phyloP scores from a whole-genome alignment of 1,140 invertebrate genomes.

The Phenacoccus solenopsis region DNA sequence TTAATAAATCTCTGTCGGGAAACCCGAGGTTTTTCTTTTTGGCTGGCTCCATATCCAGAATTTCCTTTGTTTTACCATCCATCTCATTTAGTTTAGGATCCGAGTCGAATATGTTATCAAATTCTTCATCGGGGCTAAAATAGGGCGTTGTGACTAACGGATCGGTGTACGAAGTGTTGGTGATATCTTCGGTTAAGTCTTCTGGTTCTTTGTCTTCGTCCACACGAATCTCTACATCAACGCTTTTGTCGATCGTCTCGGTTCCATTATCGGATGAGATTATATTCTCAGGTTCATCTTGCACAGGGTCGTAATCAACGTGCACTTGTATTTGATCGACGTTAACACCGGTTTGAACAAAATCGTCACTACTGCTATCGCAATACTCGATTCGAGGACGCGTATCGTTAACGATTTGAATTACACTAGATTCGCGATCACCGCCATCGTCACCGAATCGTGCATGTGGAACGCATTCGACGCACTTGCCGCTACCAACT shows the following conservation, averaged over 20 bases:
- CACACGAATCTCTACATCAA: not conserved
- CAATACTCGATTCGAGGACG: too few relatives aligned
- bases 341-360: not conserved
- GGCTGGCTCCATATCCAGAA: not conserved
- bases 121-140: conserved; percentile 8
- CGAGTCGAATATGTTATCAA: not conserved
- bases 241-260: not conserved
- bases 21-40: not conserved
- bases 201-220: not conserved
- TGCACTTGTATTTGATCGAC: not conserved
- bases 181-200: not conserved
- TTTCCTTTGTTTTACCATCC: not conserved
- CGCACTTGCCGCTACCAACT: too few relatives aligned
- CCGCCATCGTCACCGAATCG: not conserved
- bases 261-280: too few relatives aligned
- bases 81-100: not conserved
- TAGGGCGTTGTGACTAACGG: not conserved
- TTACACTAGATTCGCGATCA: not conserved
- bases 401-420: not conserved
- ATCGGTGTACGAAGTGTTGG: not conserved
- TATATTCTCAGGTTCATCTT: too few relatives aligned
- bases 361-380: not conserved
- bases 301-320: not conserved
- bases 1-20: not conserved
- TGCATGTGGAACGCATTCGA: not conserved